Conservation (phyloP, 2,113 vertebrate genomes). For the Dipodomys merriami region DNA sequence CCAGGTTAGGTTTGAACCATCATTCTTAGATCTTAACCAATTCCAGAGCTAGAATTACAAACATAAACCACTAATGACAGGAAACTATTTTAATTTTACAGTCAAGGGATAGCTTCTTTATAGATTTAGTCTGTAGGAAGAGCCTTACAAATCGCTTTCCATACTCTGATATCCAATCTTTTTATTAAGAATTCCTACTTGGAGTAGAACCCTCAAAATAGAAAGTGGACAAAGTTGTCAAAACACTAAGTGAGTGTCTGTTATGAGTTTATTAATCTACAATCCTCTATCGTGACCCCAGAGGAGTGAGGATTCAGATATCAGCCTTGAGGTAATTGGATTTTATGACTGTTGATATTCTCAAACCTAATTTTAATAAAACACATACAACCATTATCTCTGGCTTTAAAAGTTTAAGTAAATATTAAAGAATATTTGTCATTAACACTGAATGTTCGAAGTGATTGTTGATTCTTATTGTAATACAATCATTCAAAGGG, state of each 20-base stretch:
- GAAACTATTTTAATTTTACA: background rate
- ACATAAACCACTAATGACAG: no score
- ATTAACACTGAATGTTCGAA: background rate
- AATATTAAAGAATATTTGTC: slow-evolving; percentile 28
- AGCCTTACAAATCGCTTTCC: background rate
- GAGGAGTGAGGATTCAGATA: background rate
- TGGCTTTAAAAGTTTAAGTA: background rate
- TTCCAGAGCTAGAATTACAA: no score
- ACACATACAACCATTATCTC: background rate
- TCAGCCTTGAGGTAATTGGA: background rate
- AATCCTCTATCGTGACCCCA: background rate
- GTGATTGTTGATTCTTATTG: background rate
- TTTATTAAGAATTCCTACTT: background rate
- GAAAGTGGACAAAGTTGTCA: background rate
- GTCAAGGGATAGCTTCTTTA: background rate
- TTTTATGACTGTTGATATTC: background rate
- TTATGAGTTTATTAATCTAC: background rate
- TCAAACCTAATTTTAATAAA: background rate
- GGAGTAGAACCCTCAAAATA: background rate
- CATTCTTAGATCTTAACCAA: no score
- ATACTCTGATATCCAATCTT: background rate
- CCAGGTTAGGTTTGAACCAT: no score
- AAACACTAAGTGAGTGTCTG: background rate
- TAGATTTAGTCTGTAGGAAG: background rate
- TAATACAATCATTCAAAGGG: slow-evolving; percentile 14